A percentile compares a stretch with the other conserved stretches of the same genome.
phyloP scores from a whole-genome alignment of 2,113 vertebrate genomes.

The Perccottus glenii region DNA sequence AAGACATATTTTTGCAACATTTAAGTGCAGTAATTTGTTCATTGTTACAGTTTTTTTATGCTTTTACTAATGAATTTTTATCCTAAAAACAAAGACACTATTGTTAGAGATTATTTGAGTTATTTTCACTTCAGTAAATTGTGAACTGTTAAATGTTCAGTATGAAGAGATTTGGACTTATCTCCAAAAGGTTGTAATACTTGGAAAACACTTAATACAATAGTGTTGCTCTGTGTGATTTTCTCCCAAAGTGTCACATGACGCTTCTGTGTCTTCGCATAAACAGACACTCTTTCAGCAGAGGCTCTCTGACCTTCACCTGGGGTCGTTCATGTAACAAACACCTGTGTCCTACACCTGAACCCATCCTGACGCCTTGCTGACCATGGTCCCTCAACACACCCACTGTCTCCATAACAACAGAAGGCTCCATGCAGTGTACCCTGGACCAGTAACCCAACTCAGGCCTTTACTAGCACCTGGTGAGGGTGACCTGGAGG shows the following conservation, averaged over 20 bases:
- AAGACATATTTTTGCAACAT: not conserved
- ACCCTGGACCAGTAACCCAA: slow-evolving; percentile 70
- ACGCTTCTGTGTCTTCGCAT: slow-evolving; percentile 30
- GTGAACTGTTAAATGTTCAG: too few species aligned
- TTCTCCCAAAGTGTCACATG: slow-evolving; percentile 27
- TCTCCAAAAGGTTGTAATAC: too few species aligned
- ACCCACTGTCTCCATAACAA: slow-evolving; percentile 38
- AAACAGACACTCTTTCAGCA: slow-evolving; percentile 51
- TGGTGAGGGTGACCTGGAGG: slow-evolving; percentile 64
- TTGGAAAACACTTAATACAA: too few species aligned
- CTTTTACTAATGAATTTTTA: not conserved
- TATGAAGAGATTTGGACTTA: too few species aligned
- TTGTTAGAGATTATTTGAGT: too few species aligned
- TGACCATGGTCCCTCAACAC: slow-evolving; percentile 47
- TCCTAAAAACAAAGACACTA: not conserved
- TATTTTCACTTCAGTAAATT: too few species aligned
- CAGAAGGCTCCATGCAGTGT: slow-evolving; percentile 39
- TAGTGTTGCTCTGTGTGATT: not conserved
- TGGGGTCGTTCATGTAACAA: slow-evolving; percentile 63
- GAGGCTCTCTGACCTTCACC: slow-evolving; percentile 49
- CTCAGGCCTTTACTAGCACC: slow-evolving; percentile 65
- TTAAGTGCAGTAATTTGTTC: not conserved
- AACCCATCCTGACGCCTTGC: slow-evolving; percentile 56
- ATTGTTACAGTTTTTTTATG: not conserved
- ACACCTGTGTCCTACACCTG: slow-evolving; percentile 76